Percentiles rank a stretch among this genome's conserved stretches.
phyloP scores from a whole-genome alignment of 2,113 vertebrate genomes.

The Motacilla tschutschensis region DNA sequence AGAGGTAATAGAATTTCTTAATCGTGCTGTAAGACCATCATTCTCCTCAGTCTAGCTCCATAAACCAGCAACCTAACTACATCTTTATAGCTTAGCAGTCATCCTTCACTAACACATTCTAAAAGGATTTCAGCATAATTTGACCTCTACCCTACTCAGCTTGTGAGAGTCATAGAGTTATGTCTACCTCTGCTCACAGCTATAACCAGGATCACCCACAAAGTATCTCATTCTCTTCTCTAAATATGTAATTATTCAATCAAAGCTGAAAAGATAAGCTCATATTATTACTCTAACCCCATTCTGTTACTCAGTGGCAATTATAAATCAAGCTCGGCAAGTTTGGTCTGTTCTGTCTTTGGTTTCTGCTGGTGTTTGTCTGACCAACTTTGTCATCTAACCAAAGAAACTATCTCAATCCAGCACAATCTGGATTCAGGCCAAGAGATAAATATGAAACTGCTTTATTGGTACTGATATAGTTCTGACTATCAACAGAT shows the following conservation, averaged over 20 bases:
- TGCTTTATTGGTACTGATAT: background rate
- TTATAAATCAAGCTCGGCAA: background rate
- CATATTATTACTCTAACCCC: background rate
- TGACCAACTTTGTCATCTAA: background rate
- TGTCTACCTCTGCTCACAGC: background rate
- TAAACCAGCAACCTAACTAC: background rate
- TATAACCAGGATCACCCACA: background rate
- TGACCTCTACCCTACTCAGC: background rate
- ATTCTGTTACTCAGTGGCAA: background rate
- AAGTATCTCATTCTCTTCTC: background rate
- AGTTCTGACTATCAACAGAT: rapidly evolving
- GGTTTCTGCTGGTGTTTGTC: background rate
- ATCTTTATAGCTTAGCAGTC: background rate
- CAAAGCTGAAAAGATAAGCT: background rate
- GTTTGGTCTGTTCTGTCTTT: background rate
- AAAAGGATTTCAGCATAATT: background rate
- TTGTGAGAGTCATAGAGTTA: background rate
- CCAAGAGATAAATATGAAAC: background rate
- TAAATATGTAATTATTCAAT: background rate
- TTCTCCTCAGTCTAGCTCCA: background rate
- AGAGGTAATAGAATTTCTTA: background rate
- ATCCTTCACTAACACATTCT: background rate
- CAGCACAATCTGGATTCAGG: background rate
- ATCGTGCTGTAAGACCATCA: background rate
- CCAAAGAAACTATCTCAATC: background rate